Evolutionary conservation across 1,140 invertebrate genomes (phyloP), one percentile per base, ranked within the genome.

Genomic region (Eriosoma lanigerum): DNA sequence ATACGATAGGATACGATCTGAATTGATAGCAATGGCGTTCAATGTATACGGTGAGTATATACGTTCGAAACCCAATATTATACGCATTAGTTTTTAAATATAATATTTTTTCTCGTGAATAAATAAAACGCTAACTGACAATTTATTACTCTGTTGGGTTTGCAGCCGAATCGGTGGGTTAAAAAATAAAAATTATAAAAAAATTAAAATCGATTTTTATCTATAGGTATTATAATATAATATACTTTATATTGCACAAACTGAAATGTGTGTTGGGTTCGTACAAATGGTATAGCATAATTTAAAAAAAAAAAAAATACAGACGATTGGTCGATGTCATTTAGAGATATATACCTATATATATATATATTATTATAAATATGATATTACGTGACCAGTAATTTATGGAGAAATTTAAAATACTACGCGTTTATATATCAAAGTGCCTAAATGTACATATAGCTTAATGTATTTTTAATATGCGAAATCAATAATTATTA

Each of bases 381-480:
- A 46, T 46, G 12, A 46, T 62, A 62, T 68, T n/a, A n/a, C n/a
- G 32, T 8, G 38, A 46, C 5, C 13, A 68, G 38, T 68, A 46
- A 68, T 68, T 68, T 68, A 68, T 68, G 19, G 64, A 12, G 44
- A 68, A 46, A 68, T 46, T 44, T 12, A 46, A 46, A n/a, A n/a
- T n/a, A n/a, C n/a, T n/a, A n/a, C n/a, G n/a, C n/a, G 64, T 44
- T 68, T 24, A 24, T 46, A 15, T 5, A 68, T 46, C 19, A 24
- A 68, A 68, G 38, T 68, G 0, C 32, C 32, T 38, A 9, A 13
- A 24, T n/a, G n/a, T n/a, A n/a, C n/a, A n/a, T n/a, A n/a, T n/a
- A n/a, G n/a, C n/a, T n/a, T 46, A 68, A 46, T 68, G n/a, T 68
- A 68, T 68, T 68, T 68, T 68, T 68, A 68, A 68, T 68, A n/a